Evolutionary conservation across 1,140 invertebrate genomes (phyloP), one percentile per base, ranked within the genome.

Genomic region (Apis cerana): DNA sequence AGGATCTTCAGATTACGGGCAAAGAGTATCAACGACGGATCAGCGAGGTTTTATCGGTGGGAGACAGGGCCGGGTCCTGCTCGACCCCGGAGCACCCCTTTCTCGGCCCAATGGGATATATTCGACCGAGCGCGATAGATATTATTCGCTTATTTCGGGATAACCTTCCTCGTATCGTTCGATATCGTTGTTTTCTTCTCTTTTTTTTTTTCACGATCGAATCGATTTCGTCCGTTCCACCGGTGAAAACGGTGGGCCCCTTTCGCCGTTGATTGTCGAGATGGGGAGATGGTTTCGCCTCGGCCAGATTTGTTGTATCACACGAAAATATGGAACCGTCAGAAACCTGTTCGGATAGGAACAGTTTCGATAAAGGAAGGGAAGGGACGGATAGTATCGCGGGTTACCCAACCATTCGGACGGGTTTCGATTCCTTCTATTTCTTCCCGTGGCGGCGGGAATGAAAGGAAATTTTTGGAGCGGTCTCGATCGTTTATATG

Each of bases 1-100:
- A 88, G 90, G 85, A 90, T 92, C 89, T 91, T 89, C 90, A 91
- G 90, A 91, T 92, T 91, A 91, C 89, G 83, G 86, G 70, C 85
- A 76, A 43, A 19, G 65, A 68, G 65, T 68, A 68, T 68, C 65
- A 68, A 68, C 65, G 65, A 48, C 65, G 82, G 80, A 89, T 87
- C 85, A 79, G 68, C 72, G 75, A 70, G 86, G 87, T 88, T 88
- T 88, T 85, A 85, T 88, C 86, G 87, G 54, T 71, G 71, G 75
- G 80, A n/a, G n/a, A 84, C 88, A 87, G 76, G 85, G 75, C 64
- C 82, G 82, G 69, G 56, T 2, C 33, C 69, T 33, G 61, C 74
- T 79, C 62, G 80, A 82, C 72, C 80, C 80, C 68, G 56, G 19
- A 17, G 76, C 75, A 79, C 76, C 83, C 76, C 59, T 69, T 19